Percentiles rank a stretch among this genome's conserved stretches.
Conservation (phyloP, 2,888 invertebrate genomes). For the Cepaea hortensis region DNA sequence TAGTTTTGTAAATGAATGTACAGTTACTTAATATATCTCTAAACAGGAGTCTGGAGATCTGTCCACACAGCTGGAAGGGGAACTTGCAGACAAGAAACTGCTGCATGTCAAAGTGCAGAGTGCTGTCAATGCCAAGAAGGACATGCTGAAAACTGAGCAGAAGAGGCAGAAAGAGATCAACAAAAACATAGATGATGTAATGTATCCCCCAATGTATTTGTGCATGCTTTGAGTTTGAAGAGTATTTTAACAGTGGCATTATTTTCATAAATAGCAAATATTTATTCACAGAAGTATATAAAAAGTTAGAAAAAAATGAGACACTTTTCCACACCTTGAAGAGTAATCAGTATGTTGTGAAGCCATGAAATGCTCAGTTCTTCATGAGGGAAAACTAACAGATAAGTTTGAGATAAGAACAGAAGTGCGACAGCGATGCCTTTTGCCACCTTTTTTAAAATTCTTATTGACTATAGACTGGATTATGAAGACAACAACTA, state of each 20-base stretch:
- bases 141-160: constrained; percentile 83
- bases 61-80: constrained; percentile 82
- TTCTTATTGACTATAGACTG: no score
- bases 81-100: constrained; percentile 82
- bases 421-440: no score
- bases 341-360: no score
- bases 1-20: no score
- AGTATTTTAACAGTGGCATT: neutral
- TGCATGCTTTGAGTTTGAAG: neutral
- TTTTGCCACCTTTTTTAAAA: no score
- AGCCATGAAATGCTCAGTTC: no score
- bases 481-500: no score
- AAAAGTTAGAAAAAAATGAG: no score
- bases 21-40: neutral
- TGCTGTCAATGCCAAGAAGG: constrained; percentile 81
- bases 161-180: constrained; percentile 83
- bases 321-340: no score
- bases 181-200: constrained; percentile 82
- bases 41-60: constrained; percentile 82
- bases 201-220: neutral
- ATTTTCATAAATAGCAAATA: neutral
- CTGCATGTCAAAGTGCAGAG: constrained; percentile 83
- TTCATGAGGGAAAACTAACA: no score
- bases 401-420: no score
- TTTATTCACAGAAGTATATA: no score